Conservation (phyloP, 2,797 vertebrate species). For the Sebastes goodei region DNA sequence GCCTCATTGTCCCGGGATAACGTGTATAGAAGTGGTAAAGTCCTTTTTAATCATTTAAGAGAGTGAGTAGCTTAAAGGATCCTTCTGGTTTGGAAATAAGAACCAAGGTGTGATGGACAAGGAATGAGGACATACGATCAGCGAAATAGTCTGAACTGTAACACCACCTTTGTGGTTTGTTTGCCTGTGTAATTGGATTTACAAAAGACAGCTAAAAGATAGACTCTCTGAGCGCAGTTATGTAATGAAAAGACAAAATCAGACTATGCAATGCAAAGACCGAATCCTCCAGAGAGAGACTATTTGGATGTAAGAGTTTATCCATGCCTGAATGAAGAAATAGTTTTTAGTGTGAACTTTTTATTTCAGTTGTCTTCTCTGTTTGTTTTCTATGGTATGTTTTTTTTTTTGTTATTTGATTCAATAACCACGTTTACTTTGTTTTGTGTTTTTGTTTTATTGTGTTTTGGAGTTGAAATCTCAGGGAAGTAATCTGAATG, state of each 20-base stretch:
- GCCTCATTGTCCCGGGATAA: constrained; percentile 3
- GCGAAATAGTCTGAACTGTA: background rate
- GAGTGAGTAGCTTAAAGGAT: constrained; percentile 21
- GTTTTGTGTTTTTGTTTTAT: background rate
- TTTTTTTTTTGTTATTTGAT: no score
- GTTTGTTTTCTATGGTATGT: no score
- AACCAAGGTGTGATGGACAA: background rate
- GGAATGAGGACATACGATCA: background rate
- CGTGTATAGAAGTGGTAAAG: constrained; percentile 8
- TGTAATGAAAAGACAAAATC: background rate
- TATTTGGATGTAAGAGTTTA: background rate
- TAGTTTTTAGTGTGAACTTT: background rate
- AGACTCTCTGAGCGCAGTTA: background rate
- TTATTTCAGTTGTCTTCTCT: background rate
- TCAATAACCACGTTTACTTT: no score
- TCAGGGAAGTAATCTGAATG: background rate
- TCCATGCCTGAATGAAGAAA: background rate
- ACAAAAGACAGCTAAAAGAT: background rate
- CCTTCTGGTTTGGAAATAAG: background rate
- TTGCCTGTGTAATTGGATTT: background rate
- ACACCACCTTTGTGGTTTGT: background rate
- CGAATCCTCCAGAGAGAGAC: background rate
- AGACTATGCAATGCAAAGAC: background rate
- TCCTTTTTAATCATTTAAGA: constrained; percentile 48
- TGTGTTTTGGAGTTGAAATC: background rate